Evolutionary conservation across 2,888 invertebrate genomes (phyloP).

Genomic region (Chaitophorus viminalis): DNA sequence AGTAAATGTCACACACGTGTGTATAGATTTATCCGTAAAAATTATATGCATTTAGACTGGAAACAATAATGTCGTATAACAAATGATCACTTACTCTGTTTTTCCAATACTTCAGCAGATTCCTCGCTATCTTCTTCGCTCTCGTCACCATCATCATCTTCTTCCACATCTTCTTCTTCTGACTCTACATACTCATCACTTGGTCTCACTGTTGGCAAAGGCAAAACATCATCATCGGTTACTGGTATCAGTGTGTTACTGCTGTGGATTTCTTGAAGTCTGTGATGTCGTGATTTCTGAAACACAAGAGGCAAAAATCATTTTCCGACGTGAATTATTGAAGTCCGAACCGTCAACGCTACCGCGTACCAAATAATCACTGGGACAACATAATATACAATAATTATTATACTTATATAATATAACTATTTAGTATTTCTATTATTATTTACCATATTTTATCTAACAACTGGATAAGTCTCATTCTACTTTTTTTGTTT

Average conservation of each 20-base stretch:
- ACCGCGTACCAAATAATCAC: no score
- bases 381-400: no score
- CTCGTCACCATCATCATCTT: constrained; percentile 28
- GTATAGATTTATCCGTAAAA: no score
- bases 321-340: background rate
- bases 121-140: constrained; percentile 39
- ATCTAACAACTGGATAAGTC: no score
- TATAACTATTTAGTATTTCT: no score
- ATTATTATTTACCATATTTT: no score
- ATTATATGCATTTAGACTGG: background rate
- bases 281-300: constrained; percentile 60
- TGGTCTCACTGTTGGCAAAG: constrained; percentile 4
- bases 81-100: constrained; percentile 39
- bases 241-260: background rate
- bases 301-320: background rate
- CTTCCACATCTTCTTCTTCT: constrained; percentile 24
- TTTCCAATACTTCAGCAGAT: constrained; percentile 48
- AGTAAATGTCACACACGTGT: no score
- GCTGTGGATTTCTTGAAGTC: constrained; percentile 35
- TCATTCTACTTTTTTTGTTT: no score
- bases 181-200: constrained; percentile 39
- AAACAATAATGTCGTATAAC: background rate
- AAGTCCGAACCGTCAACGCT: no score
- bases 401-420: no score
- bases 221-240: background rate